Conservation (phyloP, 2,113 vertebrate genomes). For the Clarias batrachus region DNA sequence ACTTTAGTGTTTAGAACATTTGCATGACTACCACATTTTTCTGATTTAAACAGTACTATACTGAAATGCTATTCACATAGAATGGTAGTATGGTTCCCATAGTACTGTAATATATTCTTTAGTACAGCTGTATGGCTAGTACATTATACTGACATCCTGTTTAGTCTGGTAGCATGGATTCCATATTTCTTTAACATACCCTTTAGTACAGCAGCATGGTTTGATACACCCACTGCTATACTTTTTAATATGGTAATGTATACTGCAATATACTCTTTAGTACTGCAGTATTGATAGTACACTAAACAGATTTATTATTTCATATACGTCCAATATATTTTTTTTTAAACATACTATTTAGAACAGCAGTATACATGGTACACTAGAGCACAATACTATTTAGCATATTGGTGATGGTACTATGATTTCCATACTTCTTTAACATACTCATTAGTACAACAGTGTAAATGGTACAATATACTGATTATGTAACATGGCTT, state of each 20-base stretch:
- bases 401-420: background rate
- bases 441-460: background rate
- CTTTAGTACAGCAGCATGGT: background rate
- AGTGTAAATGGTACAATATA: background rate
- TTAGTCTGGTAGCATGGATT: background rate
- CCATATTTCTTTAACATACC: background rate
- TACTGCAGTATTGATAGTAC: no score
- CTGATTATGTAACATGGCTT: background rate
- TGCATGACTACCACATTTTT: no score
- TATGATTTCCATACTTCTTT: background rate
- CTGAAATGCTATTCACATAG: no score
- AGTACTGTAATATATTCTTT: background rate
- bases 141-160: background rate
- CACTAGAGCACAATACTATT: background rate
- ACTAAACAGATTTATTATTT: no score
- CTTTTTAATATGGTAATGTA: no score
- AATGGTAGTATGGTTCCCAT: background rate
- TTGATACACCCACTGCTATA: no score
- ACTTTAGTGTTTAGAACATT: no score
- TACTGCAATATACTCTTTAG: no score
- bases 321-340: no score
- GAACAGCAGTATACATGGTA: background rate
- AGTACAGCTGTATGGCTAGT: background rate
- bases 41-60: no score
- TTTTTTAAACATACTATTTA: background rate